Evolutionary conservation across 2,888 invertebrate genomes (phyloP), one percentile per base, ranked within the genome.

Genomic region (Tupiocoris notatus): DNA sequence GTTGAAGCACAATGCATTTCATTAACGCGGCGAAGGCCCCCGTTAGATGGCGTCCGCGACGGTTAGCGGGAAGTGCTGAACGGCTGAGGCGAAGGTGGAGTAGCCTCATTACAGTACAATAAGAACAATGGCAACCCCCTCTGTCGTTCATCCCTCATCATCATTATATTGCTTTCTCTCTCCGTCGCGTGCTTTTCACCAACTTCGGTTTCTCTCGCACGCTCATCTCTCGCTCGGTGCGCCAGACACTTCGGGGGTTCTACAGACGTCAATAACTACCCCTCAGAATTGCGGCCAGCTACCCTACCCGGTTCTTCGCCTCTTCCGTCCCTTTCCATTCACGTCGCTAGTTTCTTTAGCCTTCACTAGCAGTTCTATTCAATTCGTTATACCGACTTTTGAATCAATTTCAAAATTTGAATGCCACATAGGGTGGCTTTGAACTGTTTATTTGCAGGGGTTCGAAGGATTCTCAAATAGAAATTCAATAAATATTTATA

Each of bases 51-150:
- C 39, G 39, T 39, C 39, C 39, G 39, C 39, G 39, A 39, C 39
- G 39, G 39, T 39, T 12, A 12, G 39, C 16, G 70, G 70, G 22
- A 39, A n/a, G 61, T 18, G 56, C 63, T 16, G 62, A 9, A 73
- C 7, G 62, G 25, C n/a, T 7, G 63, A 64, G 77, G 12, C n/a
- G 25, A 58, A 7, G 25, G 56, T 23, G 64, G 76, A 75, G 75
- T 24, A 56, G 76, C 79, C 73, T 79, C 79, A 79, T 79, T 79
- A 79, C 76, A 77, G 74, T 79, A 79, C 79, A 79, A 79, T 79
- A 79, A 79, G 79, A 79, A 79, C 79, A 79, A 79, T 79, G 75
- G 79, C 73, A 66, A 75, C 71, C 78, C 73, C 63, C 65, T 6
- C 64, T 22, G 39, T 76, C 77, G 39, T 39, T 39, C 2, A 23